A percentile compares a stretch with the other conserved stretches of the same genome.
These are phyloP conservation scores for Chrysina gloriosa DNA, from an alignment of 2,888 invertebrate genomes.

Conservation along the genomic window DNA sequence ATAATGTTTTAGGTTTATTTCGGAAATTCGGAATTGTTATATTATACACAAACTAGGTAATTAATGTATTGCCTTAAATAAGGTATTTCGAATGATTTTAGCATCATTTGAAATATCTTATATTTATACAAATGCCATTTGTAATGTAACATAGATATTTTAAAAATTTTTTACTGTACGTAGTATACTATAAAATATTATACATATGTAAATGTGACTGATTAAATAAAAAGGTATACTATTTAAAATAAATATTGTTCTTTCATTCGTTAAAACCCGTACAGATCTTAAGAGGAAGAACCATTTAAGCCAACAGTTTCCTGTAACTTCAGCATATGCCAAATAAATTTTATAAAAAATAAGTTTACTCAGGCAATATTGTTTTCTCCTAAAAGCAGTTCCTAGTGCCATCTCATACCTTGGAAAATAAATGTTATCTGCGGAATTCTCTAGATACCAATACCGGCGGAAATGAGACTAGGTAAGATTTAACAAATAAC, in stretches of 20 bases:
- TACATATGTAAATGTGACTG: conserved; percentile 45
- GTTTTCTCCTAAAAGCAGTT: too few relatives aligned
- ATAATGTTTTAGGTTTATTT: conserved; percentile 44
- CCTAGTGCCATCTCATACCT: too few relatives aligned
- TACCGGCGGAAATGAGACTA: too few relatives aligned
- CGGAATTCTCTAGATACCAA: too few relatives aligned
- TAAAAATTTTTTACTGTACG: conserved; percentile 55
- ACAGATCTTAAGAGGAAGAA: too few relatives aligned
- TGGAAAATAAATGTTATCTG: too few relatives aligned
- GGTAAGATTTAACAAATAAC: too few relatives aligned
- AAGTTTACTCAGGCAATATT: too few relatives aligned
- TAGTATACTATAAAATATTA: conserved; percentile 45
- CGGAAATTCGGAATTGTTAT: conserved; percentile 31
- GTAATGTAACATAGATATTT: conserved; percentile 54
- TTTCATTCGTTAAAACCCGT: too few relatives aligned
- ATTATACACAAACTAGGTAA: conserved; percentile 41
- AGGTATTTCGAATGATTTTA: conserved; percentile 48
- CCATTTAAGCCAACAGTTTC: too few relatives aligned
- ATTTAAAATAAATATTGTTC: conserved; percentile 10
- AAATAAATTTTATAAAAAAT: too few relatives aligned
- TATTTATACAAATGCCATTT: conserved; percentile 51
- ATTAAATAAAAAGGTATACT: conserved; percentile 41
- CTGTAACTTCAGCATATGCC: too few relatives aligned
- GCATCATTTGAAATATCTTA: conserved; percentile 49
- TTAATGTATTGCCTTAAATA: conserved; percentile 48